A percentile compares a stretch with the other conserved stretches of the same genome.
phyloP scores from a whole-genome alignment of 2,113 vertebrate genomes.

The Lamprologus sp. region DNA sequence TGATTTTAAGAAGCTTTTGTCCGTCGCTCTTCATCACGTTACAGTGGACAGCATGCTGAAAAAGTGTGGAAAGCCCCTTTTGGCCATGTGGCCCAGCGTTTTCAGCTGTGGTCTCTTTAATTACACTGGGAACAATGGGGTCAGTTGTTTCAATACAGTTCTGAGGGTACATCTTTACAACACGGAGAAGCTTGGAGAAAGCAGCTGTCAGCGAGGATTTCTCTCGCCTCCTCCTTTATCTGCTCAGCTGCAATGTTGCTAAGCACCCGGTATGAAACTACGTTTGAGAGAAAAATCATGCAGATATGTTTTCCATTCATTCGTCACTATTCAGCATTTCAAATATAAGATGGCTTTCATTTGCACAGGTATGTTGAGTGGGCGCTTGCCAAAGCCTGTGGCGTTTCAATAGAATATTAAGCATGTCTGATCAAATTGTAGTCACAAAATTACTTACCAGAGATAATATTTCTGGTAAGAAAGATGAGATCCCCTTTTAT shows the following conservation, averaged over 20 bases:
- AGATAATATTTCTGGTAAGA: slow-evolving; percentile 7
- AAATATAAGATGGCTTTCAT: slow-evolving; percentile 31
- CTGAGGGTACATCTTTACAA: slow-evolving; percentile 71
- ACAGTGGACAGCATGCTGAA: neutral
- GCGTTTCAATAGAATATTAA: neutral
- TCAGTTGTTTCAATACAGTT: slow-evolving; percentile 72
- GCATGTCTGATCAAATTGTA: neutral
- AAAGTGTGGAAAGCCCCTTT: slow-evolving; percentile 13
- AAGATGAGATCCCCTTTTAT: neutral
- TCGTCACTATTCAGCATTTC: slow-evolving; percentile 52
- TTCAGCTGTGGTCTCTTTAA: slow-evolving; percentile 75
- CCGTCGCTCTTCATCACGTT: neutral
- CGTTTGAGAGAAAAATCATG: slow-evolving; percentile 75
- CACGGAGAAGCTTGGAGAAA: slow-evolving; percentile 68
- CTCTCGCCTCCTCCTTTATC: slow-evolving; percentile 45
- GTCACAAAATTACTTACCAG: neutral
- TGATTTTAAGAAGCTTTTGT: neutral
- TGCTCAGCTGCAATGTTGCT: slow-evolving; percentile 67
- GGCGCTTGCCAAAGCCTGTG: neutral
- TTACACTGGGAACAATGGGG: slow-evolving; percentile 78
- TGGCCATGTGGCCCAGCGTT: slow-evolving; percentile 51
- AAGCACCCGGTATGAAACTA: slow-evolving; percentile 67
- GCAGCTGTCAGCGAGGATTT: slow-evolving; percentile 75
- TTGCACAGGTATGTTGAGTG: neutral
- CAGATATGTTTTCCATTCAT: slow-evolving; percentile 70